Base-by-base conservation (phyloP, 2,888 invertebrate genomes). In the Chirona hameri region DNA sequence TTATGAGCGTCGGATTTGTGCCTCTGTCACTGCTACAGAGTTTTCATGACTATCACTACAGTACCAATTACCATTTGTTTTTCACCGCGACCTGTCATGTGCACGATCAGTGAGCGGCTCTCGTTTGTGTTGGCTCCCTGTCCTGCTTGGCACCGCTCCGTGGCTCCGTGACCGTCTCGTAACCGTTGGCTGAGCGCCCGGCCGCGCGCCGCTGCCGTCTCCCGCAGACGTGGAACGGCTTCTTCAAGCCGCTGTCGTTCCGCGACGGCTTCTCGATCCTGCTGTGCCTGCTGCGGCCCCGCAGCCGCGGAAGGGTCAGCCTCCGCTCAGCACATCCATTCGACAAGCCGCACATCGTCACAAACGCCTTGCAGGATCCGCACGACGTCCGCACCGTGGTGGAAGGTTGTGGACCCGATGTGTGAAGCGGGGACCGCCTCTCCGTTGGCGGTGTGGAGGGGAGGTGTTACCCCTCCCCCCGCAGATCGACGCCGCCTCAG, bases 331-430 rank as follows among this genome's bases (percentile, higher is more conserved):
- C 90, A 81, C 93, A 98, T 88, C 97, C 98, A 0, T 89, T 93
- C 81, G 92, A 92, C 1, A 92, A 93, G 86, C 98, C 98, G 0
- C 89, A 95, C 9, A 91, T 98, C 87, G 93, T 95, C 86, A 96
- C 97, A 86, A 98, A 98, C 88, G 98, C 98, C 87, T 89, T 98
- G 84, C 93, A 95, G 0, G 93, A 96, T 87, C 94, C 93, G 0
- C 92, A 94, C 84, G 98, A 98, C 86, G 93, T 0, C 90, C 94
- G 92, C 84, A 92, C 92, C 0, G 89, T 96, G 55, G 91, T 95
- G 15, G 95, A 95, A 87, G 96, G 95, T 85, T 83, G 81, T 79
- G 15, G 18, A 18, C 7, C 52, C 52, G 39, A 39, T 39, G 39
- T 39, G 39, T 39, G 39, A 39, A 39, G 39, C 39, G 39, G 39